These are phyloP conservation scores for Gymnocheta viridis DNA, from an alignment of 2,888 invertebrate species.

Conservation along the genomic window DNA sequence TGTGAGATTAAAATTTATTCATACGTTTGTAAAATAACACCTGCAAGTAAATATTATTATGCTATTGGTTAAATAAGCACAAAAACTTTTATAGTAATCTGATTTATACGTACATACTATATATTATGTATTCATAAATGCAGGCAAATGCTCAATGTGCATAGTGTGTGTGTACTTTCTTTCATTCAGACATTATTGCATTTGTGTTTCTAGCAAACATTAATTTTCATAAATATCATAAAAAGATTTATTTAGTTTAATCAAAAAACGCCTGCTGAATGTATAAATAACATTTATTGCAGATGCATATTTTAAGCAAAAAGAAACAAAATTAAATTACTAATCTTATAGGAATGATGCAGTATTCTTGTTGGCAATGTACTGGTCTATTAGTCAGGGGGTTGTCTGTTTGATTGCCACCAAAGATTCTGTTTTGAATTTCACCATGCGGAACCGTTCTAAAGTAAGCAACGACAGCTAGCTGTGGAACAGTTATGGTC, in stretches of 20 bases:
- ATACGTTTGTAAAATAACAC: constrained; percentile 58
- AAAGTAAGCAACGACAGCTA: too few species aligned
- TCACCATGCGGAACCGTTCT: too few species aligned
- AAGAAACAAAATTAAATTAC: neutral
- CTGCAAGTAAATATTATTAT: constrained; percentile 54
- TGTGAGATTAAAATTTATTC: constrained; percentile 46
- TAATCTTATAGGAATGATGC: too few species aligned
- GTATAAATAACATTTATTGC: neutral
- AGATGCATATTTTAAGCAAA: neutral
- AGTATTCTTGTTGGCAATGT: too few species aligned
- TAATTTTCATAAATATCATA: constrained; percentile 58
- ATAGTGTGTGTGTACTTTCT: neutral
- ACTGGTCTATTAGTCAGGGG: too few species aligned
- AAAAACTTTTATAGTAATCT: constrained; percentile 40
- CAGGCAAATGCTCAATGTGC: neutral
- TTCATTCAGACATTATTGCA: neutral
- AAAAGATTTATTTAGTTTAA: constrained; percentile 54
- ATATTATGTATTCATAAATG: neutral
- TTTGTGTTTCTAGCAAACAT: constrained; percentile 21
- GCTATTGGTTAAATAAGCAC: constrained; percentile 52
- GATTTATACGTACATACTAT: constrained; percentile 24
- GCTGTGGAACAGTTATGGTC: too few species aligned
- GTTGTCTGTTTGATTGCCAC: too few species aligned
- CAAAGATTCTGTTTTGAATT: too few species aligned
- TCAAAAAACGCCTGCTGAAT: constrained; percentile 39